A percentile compares a stretch with the other conserved stretches of the same genome.
phyloP scores from a whole-genome alignment of 2,888 invertebrate genomes.

The Sphecodes monilicornis region DNA sequence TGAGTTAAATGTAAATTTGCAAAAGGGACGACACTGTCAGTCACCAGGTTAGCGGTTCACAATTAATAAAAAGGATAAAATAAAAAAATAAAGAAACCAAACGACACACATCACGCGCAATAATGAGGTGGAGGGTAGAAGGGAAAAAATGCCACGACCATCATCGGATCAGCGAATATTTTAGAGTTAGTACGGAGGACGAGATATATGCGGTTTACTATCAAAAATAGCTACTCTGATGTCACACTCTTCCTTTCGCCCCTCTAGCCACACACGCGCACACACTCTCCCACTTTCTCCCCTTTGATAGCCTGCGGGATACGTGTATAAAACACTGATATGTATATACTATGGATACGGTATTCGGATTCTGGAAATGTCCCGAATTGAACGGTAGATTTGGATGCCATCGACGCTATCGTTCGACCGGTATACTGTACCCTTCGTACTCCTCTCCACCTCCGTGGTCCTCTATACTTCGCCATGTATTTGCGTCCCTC shows the following conservation, averaged over 20 bases:
- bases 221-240: slow-evolving; percentile 31
- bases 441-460: no score
- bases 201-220: slow-evolving; percentile 16
- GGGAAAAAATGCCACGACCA: slow-evolving; percentile 50
- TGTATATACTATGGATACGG: no score
- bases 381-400: no score
- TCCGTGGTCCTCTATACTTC: no score
- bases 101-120: slow-evolving; percentile 80
- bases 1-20: slow-evolving; percentile 55
- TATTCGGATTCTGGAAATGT: no score
- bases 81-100: slow-evolving; percentile 67
- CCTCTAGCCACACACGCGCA: slow-evolving; percentile 9
- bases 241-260: slow-evolving; percentile 2
- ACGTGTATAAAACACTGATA: slow-evolving; percentile 57
- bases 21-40: slow-evolving; percentile 70
- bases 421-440: no score
- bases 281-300: slow-evolving; percentile 10
- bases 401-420: no score
- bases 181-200: slow-evolving; percentile 59
- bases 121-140: slow-evolving; percentile 21
- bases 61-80: slow-evolving; percentile 61
- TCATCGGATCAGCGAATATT: slow-evolving; percentile 39
- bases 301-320: slow-evolving; percentile 36
- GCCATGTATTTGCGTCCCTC: no score
- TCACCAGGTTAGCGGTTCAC: slow-evolving; percentile 83